A percentile compares a stretch with the other conserved stretches of the same genome.
Conservation (phyloP, 2,797 vertebrate species). For the Crocodylus rhombifer region DNA sequence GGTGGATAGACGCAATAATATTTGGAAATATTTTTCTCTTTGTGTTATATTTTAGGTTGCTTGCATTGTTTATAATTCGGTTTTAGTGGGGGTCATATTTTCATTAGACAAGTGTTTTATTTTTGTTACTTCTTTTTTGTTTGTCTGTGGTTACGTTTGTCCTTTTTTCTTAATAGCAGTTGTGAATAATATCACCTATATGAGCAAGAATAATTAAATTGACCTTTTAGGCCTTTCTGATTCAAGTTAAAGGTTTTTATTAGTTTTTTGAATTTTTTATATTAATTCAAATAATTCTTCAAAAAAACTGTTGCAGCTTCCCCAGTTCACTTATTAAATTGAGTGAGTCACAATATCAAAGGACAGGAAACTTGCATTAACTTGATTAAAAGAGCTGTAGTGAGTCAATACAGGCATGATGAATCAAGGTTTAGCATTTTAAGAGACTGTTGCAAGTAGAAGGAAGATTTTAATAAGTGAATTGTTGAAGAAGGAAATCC, state of each 20-base stretch:
- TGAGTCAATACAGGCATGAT: slow-evolving; percentile 27
- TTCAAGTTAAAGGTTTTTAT: background rate
- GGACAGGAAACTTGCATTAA: slow-evolving; percentile 57
- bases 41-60: background rate
- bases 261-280: background rate
- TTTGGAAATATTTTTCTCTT: background rate
- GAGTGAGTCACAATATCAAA: slow-evolving; percentile 19
- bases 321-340: slow-evolving; percentile 30
- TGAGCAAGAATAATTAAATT: background rate
- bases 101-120: background rate
- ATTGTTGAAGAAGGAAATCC: slow-evolving; percentile 5
- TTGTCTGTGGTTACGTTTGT: background rate
- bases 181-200: background rate
- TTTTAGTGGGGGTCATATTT: background rate
- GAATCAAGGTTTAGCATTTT: background rate
- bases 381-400: slow-evolving; percentile 46
- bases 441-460: slow-evolving; percentile 28
- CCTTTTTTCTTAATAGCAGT: background rate
- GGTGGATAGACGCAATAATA: background rate
- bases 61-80: background rate
- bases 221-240: background rate
- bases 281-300: background rate
- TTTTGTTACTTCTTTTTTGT: background rate
- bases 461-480: slow-evolving; percentile 26
- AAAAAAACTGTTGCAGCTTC: background rate